phyloP scores from a whole-genome alignment of 2,113 vertebrate species.

The Drymodes brunneopygia region DNA sequence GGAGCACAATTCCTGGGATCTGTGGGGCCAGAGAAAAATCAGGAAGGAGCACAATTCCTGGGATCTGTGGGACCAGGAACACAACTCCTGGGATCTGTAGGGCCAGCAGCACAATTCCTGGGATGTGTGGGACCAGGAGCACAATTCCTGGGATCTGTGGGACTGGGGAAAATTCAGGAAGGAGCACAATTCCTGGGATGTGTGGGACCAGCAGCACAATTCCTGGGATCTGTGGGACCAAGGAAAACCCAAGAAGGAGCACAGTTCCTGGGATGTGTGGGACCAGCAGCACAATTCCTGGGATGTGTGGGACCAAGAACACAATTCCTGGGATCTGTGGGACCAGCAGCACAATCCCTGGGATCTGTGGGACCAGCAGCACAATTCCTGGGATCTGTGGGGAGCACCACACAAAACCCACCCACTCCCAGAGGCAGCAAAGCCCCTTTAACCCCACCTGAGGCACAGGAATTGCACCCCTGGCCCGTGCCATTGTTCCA shows the following conservation, averaged over 20 bases:
- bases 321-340: not conserved
- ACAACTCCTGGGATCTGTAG: fast-evolving
- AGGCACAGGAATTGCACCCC: fast-evolving
- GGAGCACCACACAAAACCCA: not conserved
- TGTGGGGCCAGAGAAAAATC: not conserved
- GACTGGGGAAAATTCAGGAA: not conserved
- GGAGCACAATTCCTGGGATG: not conserved
- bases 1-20: not conserved
- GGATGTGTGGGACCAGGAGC: not conserved
- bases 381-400: fast-evolving
- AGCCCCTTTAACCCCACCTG: not conserved
- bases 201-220: not conserved
- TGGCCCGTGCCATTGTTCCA: not conserved
- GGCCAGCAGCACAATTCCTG: not conserved
- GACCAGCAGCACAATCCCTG: not conserved
- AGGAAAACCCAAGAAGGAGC: too few species aligned
- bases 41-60: not conserved
- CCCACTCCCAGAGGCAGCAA: not conserved
- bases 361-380: not conserved
- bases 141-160: not conserved
- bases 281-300: not conserved
- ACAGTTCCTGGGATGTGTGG: not conserved
- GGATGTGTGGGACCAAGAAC: not conserved
- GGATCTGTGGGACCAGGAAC: not conserved
- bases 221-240: not conserved